A percentile compares a stretch with the other conserved stretches of the same genome.
phyloP scores from a whole-genome alignment of 2,113 vertebrate species.

The Xyrauchen texanus region DNA sequence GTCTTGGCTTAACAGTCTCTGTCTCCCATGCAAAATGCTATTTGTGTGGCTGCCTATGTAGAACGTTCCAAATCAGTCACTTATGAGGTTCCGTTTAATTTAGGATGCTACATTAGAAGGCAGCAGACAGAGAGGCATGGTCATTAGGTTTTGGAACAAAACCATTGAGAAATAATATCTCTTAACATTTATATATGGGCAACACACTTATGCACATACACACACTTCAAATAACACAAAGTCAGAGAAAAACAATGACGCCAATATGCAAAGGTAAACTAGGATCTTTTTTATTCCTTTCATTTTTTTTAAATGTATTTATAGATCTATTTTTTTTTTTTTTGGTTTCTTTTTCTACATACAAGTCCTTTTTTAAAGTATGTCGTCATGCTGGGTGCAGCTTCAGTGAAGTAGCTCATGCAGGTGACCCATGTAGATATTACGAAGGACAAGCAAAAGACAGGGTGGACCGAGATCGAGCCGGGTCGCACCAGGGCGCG shows the following conservation, averaged over 20 bases:
- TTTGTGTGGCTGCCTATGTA: too few species aligned
- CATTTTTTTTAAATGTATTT: constrained; percentile 70
- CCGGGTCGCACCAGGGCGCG: constrained; percentile 15
- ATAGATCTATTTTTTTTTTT: constrained; percentile 60
- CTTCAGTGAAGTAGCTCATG: constrained; percentile 78
- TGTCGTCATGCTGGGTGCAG: constrained; percentile 80
- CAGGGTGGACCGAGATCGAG: constrained; percentile 33
- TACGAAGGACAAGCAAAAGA: constrained; percentile 64
- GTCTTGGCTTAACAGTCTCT: too few species aligned
- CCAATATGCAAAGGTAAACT: constrained; percentile 74
- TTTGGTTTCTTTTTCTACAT: constrained; percentile 71
- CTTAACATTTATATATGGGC: too few species aligned
- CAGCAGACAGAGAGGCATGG: too few species aligned
- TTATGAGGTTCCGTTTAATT: too few species aligned
- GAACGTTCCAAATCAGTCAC: too few species aligned
- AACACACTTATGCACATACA: neutral
- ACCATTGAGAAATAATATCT: too few species aligned
- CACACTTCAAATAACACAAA: neutral
- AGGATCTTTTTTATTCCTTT: constrained; percentile 78
- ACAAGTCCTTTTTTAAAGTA: constrained; percentile 74
- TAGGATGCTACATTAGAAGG: too few species aligned
- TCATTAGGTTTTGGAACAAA: too few species aligned
- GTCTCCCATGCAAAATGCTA: too few species aligned
- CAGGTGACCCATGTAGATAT: constrained; percentile 67
- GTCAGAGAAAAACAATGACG: constrained; percentile 40